Evolutionary conservation across 37 sponge, comb jelly and placozoan genomes (phyloP).

Genomic region (Bolinopsis microptera): DNA sequence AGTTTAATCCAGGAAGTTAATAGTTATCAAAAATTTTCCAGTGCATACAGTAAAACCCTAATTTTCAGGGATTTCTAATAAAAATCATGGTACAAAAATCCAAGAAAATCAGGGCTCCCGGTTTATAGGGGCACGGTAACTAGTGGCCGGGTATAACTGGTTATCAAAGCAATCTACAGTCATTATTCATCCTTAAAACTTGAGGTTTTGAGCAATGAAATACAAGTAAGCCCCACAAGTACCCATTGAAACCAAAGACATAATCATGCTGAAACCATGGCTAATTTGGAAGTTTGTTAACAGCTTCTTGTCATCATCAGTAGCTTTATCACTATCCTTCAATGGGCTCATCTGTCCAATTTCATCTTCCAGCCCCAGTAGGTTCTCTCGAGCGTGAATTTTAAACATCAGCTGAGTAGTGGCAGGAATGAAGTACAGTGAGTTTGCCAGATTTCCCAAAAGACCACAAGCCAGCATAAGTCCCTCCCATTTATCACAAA

Average conservation of each 20-base stretch:
- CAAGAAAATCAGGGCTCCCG: no score
- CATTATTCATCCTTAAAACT: no score
- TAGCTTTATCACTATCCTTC: neutral
- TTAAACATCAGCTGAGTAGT: conserved; percentile 36
- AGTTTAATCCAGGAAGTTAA: no score
- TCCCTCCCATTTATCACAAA: conserved; percentile 12
- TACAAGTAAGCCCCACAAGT: conserved; percentile 49
- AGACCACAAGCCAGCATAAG: neutral
- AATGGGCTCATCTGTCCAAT: conserved; percentile 36
- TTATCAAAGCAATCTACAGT: no score
- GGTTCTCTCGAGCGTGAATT: conserved; percentile 11
- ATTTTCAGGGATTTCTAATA: no score
- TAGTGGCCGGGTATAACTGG: no score
- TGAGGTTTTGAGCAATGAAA: neutral
- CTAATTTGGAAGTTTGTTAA: neutral
- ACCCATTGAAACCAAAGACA: conserved; percentile 36
- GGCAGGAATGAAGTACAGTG: conserved; percentile 54
- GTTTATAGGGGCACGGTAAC: no score
- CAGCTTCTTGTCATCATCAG: conserved; percentile 41
- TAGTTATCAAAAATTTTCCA: no score
- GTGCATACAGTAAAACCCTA: no score
- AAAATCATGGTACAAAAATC: no score
- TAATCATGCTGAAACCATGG: conserved; percentile 43
- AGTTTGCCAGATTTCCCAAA: neutral
- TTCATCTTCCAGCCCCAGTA: conserved; percentile 28